These are phyloP conservation scores for Drosophila nasuta DNA, from an alignment of 1,140 invertebrate genomes.

Conservation along the genomic window DNA sequence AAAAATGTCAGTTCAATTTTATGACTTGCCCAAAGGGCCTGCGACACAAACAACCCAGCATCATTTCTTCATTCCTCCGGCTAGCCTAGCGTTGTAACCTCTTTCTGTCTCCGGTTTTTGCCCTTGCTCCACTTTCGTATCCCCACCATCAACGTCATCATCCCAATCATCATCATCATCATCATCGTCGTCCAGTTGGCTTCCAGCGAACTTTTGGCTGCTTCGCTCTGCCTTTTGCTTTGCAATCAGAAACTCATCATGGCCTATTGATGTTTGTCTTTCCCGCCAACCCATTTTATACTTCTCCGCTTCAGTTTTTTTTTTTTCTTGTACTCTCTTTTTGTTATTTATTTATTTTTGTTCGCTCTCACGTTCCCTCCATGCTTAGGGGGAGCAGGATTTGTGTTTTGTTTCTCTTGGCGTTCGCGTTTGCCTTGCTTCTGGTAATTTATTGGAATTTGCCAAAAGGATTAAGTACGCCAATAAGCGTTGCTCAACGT, in stretches of 20 bases:
- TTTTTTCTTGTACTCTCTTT: conserved; percentile 16
- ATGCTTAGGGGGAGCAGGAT: not conserved
- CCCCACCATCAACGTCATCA: not conserved
- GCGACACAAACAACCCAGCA: conserved; percentile 38
- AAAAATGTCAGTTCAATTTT: conserved; percentile 72
- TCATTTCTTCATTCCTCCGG: not conserved
- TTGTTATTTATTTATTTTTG: conserved; percentile 25
- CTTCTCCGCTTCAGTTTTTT: conserved; percentile 15
- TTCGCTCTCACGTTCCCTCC: conserved; percentile 2
- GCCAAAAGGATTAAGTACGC: conserved; percentile 81
- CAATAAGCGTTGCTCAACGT: conserved; percentile 81
- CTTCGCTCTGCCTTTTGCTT: conserved; percentile 53
- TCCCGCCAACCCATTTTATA: conserved; percentile 11
- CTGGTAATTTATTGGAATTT: conserved; percentile 81
- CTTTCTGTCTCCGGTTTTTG: not conserved
- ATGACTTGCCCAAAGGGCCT: conserved; percentile 64
- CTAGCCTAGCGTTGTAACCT: not conserved
- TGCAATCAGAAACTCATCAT: conserved; percentile 83
- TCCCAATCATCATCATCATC: not conserved
- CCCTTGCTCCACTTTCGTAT: not conserved
- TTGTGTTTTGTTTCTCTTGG: conserved; percentile 27
- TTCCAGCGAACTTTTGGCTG: conserved; percentile 36
- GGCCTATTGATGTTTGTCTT: conserved; percentile 80
- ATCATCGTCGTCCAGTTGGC: conserved; percentile 15
- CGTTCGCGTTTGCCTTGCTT: conserved; percentile 8